phyloP scores from a whole-genome alignment of 2,113 vertebrate species.

The Progne subis region DNA sequence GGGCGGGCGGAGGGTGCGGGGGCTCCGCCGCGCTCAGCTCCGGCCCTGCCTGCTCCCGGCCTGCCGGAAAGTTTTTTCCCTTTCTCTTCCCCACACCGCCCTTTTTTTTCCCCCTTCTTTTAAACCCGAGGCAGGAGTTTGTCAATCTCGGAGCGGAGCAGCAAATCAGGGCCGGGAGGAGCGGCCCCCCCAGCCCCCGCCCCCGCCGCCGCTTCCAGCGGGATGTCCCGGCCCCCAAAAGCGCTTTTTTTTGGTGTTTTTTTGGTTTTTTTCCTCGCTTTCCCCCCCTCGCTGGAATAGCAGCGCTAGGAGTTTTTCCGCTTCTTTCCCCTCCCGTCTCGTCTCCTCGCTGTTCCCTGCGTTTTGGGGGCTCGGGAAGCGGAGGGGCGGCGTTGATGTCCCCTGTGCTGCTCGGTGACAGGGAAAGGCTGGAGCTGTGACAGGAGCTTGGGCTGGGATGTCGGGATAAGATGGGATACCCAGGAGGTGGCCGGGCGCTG shows the following conservation, averaged over 20 bases:
- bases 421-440: neutral
- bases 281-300: neutral
- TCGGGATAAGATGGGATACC: rapidly evolving
- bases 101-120: neutral
- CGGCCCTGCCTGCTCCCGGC: constrained; percentile 55
- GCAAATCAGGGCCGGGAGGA: constrained; percentile 69
- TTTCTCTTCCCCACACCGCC: neutral
- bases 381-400: neutral
- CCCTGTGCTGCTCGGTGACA: rapidly evolving
- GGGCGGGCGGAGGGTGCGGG: constrained; percentile 26
- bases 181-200: constrained; percentile 31
- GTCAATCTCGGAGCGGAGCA: constrained; percentile 56
- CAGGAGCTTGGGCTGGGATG: neutral
- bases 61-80: constrained; percentile 57
- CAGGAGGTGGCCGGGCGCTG: neutral
- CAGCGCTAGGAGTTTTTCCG: neutral
- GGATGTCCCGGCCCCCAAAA: neutral
- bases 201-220: neutral
- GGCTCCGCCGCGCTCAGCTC: constrained; percentile 34
- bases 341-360: neutral
- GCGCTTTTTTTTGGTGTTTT: too few species aligned
- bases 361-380: neutral
- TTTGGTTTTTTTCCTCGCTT: neutral
- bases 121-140: constrained; percentile 48
- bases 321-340: neutral